These are phyloP conservation scores for Dendrocopos noguchii DNA, from an alignment of 2,113 vertebrate genomes.

Conservation along the genomic window DNA sequence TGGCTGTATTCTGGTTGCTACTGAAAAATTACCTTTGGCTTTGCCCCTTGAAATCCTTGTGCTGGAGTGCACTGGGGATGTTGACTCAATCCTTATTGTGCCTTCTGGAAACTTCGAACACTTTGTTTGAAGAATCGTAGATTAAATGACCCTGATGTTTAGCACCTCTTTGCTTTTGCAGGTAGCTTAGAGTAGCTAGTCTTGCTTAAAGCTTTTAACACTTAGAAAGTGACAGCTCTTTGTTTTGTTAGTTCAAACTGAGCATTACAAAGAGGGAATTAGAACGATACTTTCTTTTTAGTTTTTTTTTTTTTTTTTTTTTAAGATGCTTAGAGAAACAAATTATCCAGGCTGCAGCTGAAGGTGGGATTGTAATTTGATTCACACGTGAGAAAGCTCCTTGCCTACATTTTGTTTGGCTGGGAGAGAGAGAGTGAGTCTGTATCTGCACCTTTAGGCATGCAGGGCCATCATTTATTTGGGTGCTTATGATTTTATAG, in stretches of 20 bases:
- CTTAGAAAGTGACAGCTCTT: background rate
- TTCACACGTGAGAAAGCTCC: background rate
- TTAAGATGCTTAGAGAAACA: background rate
- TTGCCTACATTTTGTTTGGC: background rate
- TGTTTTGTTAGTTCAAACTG: background rate
- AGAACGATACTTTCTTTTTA: background rate
- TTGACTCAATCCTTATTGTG: background rate
- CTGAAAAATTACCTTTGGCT: background rate
- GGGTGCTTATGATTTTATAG: background rate
- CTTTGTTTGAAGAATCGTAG: background rate
- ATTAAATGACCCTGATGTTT: background rate
- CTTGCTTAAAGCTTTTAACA: conserved; percentile 9
- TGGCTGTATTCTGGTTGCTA: background rate
- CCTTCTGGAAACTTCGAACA: conserved; percentile 15
- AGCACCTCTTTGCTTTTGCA: background rate
- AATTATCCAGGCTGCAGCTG: background rate
- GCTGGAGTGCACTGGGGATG: background rate
- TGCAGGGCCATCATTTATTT: background rate
- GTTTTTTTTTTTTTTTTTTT: too few species aligned
- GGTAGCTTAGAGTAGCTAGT: background rate
- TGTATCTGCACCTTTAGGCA: background rate
- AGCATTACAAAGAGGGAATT: background rate
- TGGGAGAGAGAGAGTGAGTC: background rate
- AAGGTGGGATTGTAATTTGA: background rate
- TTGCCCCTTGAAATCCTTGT: background rate